Percentiles rank a stretch among this genome's conserved stretches.
Evolutionary conservation across 2,797 vertebrate species (phyloP).

Genomic region (Sylvilagus floridanus): DNA sequence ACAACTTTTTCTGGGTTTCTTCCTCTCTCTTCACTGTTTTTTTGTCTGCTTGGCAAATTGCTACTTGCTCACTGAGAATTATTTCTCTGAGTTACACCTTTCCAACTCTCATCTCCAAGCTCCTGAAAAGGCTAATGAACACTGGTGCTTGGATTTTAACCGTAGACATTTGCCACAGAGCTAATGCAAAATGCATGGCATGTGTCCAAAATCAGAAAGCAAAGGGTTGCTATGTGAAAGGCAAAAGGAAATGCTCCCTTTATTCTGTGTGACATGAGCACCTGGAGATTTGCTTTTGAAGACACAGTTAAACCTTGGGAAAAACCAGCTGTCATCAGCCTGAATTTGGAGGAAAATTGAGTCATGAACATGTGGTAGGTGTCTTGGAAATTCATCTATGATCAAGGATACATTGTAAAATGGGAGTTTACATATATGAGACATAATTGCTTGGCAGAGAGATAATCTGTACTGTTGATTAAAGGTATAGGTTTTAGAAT

Average conservation of each 20-base stretch:
- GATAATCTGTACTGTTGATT: not conserved
- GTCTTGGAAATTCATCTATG: slow-evolving; percentile 29
- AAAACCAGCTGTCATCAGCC: slow-evolving; percentile 49
- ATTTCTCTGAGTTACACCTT: slow-evolving; percentile 68
- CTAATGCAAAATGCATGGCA: slow-evolving; percentile 75
- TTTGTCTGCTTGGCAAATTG: slow-evolving; percentile 70
- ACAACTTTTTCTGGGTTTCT: slow-evolving; percentile 65
- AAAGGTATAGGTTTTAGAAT: slow-evolving; percentile 41
- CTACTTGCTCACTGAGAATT: slow-evolving; percentile 73
- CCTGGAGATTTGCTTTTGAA: slow-evolving; percentile 65
- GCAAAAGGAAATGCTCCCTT: slow-evolving; percentile 46
- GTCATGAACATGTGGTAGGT: not conserved
- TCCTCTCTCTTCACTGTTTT: slow-evolving; percentile 4
- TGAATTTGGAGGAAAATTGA: slow-evolving; percentile 36
- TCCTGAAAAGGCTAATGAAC: slow-evolving; percentile 73
- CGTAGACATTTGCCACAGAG: slow-evolving; percentile 68
- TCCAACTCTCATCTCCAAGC: slow-evolving; percentile 59
- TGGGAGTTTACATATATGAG: not conserved
- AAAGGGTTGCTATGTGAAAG: not conserved
- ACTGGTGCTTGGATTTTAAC: slow-evolving; percentile 58
- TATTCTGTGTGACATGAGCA: slow-evolving; percentile 59
- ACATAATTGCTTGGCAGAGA: slow-evolving; percentile 29
- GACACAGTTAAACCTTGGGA: slow-evolving; percentile 25
- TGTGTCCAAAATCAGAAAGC: slow-evolving; percentile 55
- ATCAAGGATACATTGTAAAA: slow-evolving; percentile 54